Percentiles rank a stretch among this genome's conserved stretches.
These are phyloP conservation scores for Actenoides hombroni DNA, from an alignment of 2,113 vertebrate species.

Conservation along the genomic window DNA sequence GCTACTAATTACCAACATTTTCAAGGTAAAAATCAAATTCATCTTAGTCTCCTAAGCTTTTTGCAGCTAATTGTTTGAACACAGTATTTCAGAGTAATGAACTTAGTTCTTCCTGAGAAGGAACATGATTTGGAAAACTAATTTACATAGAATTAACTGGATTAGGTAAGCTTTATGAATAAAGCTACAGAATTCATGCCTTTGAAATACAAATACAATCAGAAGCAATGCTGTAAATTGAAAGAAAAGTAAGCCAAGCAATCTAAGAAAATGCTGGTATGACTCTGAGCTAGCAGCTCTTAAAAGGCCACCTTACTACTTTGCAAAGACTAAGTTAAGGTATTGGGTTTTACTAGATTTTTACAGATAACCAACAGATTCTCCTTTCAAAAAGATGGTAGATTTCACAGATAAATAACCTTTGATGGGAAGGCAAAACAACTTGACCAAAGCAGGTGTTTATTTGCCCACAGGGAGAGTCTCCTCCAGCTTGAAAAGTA, in stretches of 20 bases:
- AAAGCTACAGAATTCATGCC: background rate
- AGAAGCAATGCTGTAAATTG: background rate
- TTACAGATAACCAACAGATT: background rate
- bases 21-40: background rate
- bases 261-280: background rate
- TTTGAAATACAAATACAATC: background rate
- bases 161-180: background rate
- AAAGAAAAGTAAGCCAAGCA: background rate
- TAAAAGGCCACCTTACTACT: background rate
- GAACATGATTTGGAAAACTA: background rate
- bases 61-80: background rate
- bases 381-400: background rate
- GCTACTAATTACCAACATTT: background rate
- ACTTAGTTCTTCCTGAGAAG: background rate
- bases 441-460: background rate
- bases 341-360: background rate
- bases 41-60: too few species aligned
- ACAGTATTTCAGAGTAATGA: background rate
- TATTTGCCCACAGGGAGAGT: background rate
- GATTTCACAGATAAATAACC: background rate
- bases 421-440: background rate
- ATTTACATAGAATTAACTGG: background rate
- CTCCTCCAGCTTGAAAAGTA: background rate
- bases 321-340: background rate
- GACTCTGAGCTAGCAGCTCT: background rate